Evolutionary conservation across 2,888 invertebrate genomes (phyloP).

Genomic region (Schrankia costaestrigalis): DNA sequence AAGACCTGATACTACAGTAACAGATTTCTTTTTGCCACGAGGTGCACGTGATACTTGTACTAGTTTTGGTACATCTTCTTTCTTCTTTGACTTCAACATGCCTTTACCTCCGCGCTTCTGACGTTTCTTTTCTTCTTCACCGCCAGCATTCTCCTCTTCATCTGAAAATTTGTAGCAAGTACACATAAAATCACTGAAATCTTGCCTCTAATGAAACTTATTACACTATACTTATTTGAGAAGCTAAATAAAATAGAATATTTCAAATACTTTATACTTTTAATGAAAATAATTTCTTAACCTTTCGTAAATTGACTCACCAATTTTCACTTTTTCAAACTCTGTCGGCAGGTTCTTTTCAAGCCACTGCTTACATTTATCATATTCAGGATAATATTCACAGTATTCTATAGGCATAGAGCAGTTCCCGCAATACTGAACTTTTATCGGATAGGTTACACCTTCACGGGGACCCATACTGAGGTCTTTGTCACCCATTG

Average conservation of each 20-base stretch:
- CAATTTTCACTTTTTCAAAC: slow-evolving; percentile 92
- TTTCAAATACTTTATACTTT: too few species aligned
- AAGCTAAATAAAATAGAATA: too few species aligned
- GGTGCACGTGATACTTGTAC: slow-evolving; percentile 93
- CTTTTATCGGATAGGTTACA: slow-evolving; percentile 89
- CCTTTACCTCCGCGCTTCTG: slow-evolving; percentile 99
- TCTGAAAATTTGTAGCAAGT: slow-evolving; percentile 58
- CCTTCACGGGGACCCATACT: slow-evolving; percentile 86
- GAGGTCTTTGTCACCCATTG: slow-evolving; percentile 81
- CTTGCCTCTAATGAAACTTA: too few species aligned
- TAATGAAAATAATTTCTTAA: too few species aligned
- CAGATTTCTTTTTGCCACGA: slow-evolving; percentile 98
- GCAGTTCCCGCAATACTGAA: slow-evolving; percentile 96
- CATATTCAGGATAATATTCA: slow-evolving; percentile 98
- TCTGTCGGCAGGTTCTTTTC: slow-evolving; percentile 96
- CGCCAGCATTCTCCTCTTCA: slow-evolving; percentile 85
- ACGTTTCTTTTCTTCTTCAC: slow-evolving; percentile 95
- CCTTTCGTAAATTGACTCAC: slow-evolving; percentile 52
- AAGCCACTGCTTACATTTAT: slow-evolving; percentile 98
- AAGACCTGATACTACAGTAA: slow-evolving; percentile 97
- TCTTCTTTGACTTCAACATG: slow-evolving; percentile 96
- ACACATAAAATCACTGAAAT: too few species aligned
- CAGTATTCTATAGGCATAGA: slow-evolving; percentile 98
- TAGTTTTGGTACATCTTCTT: slow-evolving; percentile 92
- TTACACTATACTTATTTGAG: too few species aligned